Evolutionary conservation across 64 coral and sea anemone genomes (phyloP).

Genomic region (Dendrophyllia cribrosa): DNA sequence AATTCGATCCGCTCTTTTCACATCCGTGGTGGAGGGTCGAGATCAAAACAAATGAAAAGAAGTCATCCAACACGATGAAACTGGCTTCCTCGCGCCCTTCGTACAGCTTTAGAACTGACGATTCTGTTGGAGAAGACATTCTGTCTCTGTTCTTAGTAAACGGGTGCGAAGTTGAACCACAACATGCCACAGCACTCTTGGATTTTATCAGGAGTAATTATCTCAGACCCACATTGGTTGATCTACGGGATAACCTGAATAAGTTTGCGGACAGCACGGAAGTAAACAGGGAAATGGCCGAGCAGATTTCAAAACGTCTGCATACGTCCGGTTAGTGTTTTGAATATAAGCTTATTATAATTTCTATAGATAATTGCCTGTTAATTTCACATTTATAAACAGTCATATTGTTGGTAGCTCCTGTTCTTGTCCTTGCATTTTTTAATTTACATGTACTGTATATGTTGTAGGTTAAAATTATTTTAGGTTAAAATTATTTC

Average conservation of each 20-base stretch:
- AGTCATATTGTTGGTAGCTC: too few species aligned
- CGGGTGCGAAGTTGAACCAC: neutral
- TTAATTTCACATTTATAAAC: too few species aligned
- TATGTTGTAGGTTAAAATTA: too few species aligned
- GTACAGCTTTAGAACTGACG: constrained; percentile 7
- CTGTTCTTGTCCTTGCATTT: too few species aligned
- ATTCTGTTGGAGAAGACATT: neutral
- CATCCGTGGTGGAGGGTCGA: constrained; percentile 7
- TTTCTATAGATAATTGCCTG: too few species aligned
- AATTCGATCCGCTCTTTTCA: constrained; percentile 9
- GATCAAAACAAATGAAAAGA: neutral
- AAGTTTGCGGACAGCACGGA: neutral
- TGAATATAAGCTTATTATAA: too few species aligned
- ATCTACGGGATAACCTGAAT: constrained; percentile 1
- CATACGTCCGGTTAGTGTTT: neutral
- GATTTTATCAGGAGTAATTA: neutral
- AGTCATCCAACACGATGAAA: neutral
- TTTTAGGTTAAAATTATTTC: too few species aligned
- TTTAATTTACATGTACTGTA: too few species aligned
- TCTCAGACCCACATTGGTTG: neutral
- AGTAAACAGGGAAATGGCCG: neutral
- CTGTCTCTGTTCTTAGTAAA: neutral
- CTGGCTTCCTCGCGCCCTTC: neutral
- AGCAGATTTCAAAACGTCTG: neutral
- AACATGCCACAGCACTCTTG: neutral